phyloP scores from a whole-genome alignment of 2,797 vertebrate genomes.

The Glossophaga mutica region DNA sequence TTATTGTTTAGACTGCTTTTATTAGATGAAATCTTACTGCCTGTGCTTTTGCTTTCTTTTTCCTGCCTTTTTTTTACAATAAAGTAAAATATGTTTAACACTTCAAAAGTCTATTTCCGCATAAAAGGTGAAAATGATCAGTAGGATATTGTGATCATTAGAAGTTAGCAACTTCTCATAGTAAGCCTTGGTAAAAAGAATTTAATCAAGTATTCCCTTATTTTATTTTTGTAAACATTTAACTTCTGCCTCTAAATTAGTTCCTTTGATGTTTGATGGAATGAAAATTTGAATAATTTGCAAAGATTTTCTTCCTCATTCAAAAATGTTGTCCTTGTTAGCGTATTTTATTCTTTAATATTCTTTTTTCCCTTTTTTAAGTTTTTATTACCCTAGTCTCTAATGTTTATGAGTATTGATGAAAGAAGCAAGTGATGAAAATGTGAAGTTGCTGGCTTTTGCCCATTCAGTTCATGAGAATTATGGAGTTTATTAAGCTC shows the following conservation, averaged over 20 bases:
- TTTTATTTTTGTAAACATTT: not conserved
- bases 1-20: constrained; percentile 59
- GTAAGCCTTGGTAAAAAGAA: not conserved
- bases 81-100: not conserved
- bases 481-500: not conserved
- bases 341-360: constrained; percentile 19
- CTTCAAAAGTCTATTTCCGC: not conserved
- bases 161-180: not conserved
- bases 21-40: not conserved
- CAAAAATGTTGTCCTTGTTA: constrained; percentile 5
- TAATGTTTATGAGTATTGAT: constrained; percentile 25
- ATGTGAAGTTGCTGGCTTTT: not conserved
- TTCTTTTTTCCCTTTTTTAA: not conserved
- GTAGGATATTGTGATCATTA: constrained; percentile 14
- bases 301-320: constrained; percentile 7
- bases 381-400: not conserved
- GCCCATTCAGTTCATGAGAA: not conserved
- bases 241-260: not conserved
- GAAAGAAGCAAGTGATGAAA: constrained; percentile 25
- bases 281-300: constrained; percentile 7
- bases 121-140: constrained; percentile 27
- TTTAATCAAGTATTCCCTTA: constrained; percentile 18
- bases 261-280: constrained; percentile 33
- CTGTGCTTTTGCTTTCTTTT: constrained; percentile 16
- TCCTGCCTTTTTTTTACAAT: not conserved